These are phyloP conservation scores for Anguilla rostrata DNA, from an alignment of 2,113 vertebrate genomes.

Conservation along the genomic window DNA sequence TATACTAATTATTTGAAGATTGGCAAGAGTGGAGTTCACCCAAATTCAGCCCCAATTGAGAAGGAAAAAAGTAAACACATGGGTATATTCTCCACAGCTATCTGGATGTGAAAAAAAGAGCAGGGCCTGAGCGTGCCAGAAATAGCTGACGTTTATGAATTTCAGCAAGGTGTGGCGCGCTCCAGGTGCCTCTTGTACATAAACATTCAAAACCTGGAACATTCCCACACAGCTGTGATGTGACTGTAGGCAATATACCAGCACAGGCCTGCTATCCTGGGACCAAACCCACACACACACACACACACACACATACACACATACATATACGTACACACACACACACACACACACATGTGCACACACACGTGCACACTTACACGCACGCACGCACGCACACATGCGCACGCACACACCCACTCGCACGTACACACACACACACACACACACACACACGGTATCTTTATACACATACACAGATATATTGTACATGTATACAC, in stretches of 20 bases:
- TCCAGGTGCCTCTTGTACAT: conserved; percentile 74
- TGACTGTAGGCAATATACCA: conserved; percentile 67
- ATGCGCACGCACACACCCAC: not conserved
- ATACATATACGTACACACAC: not conserved
- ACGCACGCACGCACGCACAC: not conserved
- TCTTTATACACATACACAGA: too few relatives aligned
- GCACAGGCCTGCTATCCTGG: conserved; percentile 71
- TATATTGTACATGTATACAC: not conserved
- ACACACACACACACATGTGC: not conserved
- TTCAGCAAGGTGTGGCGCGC: conserved; percentile 74
- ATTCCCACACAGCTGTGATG: conserved; percentile 73
- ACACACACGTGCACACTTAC: not conserved
- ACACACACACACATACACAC: conserved; percentile 12
- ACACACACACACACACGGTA: too few relatives aligned
- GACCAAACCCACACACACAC: conserved; percentile 3
- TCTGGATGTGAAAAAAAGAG: conserved; percentile 54
- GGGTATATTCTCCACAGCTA: conserved; percentile 31
- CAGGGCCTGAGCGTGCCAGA: conserved; percentile 58
- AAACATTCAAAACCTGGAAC: conserved; percentile 65
- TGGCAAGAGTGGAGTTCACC: not conserved
- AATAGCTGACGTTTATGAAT: conserved; percentile 67
- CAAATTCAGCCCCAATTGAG: not conserved
- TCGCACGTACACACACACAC: too few relatives aligned
- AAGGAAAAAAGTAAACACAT: not conserved
- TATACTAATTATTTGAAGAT: not conserved